These are phyloP conservation scores for Orchestia grillus DNA, from an alignment of 1,140 invertebrate genomes.

Conservation along the genomic window DNA sequence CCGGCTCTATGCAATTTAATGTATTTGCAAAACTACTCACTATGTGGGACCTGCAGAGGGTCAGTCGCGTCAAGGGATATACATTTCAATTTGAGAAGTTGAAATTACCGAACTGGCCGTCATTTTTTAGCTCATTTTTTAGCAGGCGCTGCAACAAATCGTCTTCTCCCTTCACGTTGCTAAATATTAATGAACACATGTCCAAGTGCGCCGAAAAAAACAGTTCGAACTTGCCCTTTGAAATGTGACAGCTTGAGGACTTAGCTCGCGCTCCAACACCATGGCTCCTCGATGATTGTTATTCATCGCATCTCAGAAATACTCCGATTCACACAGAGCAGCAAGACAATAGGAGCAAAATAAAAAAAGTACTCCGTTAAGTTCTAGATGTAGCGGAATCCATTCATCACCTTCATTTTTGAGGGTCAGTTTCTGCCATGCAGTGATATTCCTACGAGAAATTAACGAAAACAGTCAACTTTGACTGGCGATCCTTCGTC, in stretches of 20 bases:
- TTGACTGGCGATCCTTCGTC: too few species aligned
- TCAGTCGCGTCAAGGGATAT: too few species aligned
- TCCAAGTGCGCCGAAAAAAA: background rate
- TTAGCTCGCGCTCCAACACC: background rate
- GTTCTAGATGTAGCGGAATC: background rate
- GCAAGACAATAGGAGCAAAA: background rate
- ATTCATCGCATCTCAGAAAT: background rate
- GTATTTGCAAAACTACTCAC: too few species aligned
- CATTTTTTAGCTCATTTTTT: background rate
- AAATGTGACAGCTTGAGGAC: background rate
- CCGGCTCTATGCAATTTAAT: too few species aligned
- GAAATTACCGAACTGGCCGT: background rate
- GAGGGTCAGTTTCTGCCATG: background rate
- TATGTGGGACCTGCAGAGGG: too few species aligned
- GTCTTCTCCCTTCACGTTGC: background rate
- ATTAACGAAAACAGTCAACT: background rate
- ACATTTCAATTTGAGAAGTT: background rate
- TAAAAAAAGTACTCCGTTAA: background rate
- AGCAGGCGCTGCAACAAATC: background rate
- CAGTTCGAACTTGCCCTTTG: background rate
- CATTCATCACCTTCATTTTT: background rate
- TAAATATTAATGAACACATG: background rate
- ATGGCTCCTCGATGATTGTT: background rate
- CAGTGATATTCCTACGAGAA: slow-evolving; percentile 18
- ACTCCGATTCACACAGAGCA: background rate